These are phyloP conservation scores for Hypanus sabinus DNA, from an alignment of 2,113 vertebrate genomes.

Conservation along the genomic window DNA sequence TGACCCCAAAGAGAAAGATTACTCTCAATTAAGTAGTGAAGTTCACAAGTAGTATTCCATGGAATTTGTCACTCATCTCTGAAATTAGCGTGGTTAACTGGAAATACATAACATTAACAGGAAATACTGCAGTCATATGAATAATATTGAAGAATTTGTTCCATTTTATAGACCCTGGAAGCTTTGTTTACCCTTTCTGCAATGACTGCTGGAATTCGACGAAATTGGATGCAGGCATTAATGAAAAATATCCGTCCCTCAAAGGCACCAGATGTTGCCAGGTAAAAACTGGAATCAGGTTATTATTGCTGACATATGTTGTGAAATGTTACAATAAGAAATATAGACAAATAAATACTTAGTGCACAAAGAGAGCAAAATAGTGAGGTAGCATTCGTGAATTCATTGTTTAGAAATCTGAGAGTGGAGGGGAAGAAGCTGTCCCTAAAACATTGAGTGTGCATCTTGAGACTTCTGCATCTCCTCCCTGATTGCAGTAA, in stretches of 20 bases:
- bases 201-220: slow-evolving; percentile 69
- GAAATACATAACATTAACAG: too few relatives aligned
- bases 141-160: background rate
- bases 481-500: too few relatives aligned
- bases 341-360: too few relatives aligned
- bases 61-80: background rate
- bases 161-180: slow-evolving; percentile 57
- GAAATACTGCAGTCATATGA: background rate
- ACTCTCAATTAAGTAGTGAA: background rate
- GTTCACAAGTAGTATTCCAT: background rate
- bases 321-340: too few relatives aligned
- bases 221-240: slow-evolving; percentile 72
- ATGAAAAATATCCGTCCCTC: slow-evolving; percentile 68
- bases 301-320: too few relatives aligned
- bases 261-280: slow-evolving; percentile 65
- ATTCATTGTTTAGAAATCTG: too few relatives aligned
- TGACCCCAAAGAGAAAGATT: too few relatives aligned
- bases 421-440: too few relatives aligned
- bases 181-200: slow-evolving; percentile 64
- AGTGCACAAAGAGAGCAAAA: too few relatives aligned
- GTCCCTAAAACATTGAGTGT: too few relatives aligned
- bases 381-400: too few relatives aligned
- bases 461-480: too few relatives aligned
- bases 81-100: background rate
- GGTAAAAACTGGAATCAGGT: slow-evolving; percentile 44